Base-by-base conservation (phyloP, 23 tunicate species). In the Ascidia mentula region DNA sequence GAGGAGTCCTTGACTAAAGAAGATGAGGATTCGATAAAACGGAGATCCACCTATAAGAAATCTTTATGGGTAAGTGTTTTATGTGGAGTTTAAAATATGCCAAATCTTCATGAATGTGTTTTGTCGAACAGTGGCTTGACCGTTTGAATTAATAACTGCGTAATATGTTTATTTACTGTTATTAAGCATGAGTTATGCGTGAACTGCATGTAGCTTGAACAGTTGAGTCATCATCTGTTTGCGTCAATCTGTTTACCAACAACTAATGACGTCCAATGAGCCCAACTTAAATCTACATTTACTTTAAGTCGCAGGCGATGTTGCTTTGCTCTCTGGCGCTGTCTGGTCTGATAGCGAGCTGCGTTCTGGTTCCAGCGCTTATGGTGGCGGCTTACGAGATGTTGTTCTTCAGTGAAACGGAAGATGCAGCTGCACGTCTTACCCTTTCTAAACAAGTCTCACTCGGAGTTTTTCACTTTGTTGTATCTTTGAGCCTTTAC, bases 311-410 rank as follows among this genome's bases (percentile, higher is more conserved):
- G 24, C 45, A 72, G n/a, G 36, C 74, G 0, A n/a, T 69, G 77
- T 85, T 85, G 77, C 82, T 75, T 3, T 38, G 24, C 17, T 85
- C 82, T 35, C 34, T 85, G 40, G 82, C 71, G 46, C n/a, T 78
- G 31, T 65, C 82, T 2, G 36, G 81, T 8, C 31, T 77, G 0
- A 32, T 85, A 22, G 75, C 89, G 6, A 40, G 77, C 69, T 80
- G 77, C 31, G 30, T 85, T n/a, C 77, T 85, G 38, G 46, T 85
- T 30, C 82, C 82, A 0, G 36, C 78, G 39, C 20, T 78, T 69
- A 81, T 35, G 22, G 40, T 77, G 34, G 71, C 37, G 20, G 77
- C 65, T 40, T 85, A 85, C 45, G 75, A 85, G 9, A 35, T 85
- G 46, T 31, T 85, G 78, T 59, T 45, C 15, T 77, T 72, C 34